A percentile compares a stretch with the other conserved stretches of the same genome.
Conservation (phyloP, 2,797 vertebrate genomes). For the Hydrophis major region DNA sequence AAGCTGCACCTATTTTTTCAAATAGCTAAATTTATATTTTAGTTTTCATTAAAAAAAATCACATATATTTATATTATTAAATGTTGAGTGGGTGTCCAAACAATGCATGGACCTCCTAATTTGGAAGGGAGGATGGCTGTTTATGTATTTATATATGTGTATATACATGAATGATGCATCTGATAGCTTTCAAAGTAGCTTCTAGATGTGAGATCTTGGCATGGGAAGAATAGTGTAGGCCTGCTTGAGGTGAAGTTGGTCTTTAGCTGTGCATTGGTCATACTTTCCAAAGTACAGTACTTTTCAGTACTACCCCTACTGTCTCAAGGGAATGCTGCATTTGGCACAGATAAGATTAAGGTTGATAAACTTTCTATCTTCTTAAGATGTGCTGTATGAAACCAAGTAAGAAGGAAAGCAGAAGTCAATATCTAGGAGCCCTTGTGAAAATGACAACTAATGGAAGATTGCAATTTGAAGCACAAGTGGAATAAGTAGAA, state of each 20-base stretch:
- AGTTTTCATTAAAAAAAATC: background rate
- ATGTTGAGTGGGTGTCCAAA: background rate
- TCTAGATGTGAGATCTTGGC: background rate
- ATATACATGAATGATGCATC: background rate
- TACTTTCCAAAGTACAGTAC: background rate
- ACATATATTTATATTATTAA: background rate
- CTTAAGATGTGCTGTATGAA: background rate
- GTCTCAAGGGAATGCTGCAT: background rate
- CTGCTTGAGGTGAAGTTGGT: background rate
- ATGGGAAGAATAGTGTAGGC: background rate
- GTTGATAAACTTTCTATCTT: background rate
- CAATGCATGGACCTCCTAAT: background rate
- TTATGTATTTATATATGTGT: background rate
- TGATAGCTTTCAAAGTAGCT: background rate
- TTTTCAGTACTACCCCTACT: background rate
- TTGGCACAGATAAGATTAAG: background rate
- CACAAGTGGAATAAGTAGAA: background rate
- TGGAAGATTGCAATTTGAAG: background rate
- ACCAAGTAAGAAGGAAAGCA: background rate
- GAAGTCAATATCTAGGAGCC: background rate
- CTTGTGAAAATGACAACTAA: background rate
- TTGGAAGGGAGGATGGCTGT: background rate
- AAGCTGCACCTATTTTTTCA: background rate
- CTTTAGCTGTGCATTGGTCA: background rate
- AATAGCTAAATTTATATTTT: background rate